Evolutionary conservation across 2,797 vertebrate species (phyloP), one percentile per base, ranked within the genome.

Genomic region (Anniella stebbinsi): DNA sequence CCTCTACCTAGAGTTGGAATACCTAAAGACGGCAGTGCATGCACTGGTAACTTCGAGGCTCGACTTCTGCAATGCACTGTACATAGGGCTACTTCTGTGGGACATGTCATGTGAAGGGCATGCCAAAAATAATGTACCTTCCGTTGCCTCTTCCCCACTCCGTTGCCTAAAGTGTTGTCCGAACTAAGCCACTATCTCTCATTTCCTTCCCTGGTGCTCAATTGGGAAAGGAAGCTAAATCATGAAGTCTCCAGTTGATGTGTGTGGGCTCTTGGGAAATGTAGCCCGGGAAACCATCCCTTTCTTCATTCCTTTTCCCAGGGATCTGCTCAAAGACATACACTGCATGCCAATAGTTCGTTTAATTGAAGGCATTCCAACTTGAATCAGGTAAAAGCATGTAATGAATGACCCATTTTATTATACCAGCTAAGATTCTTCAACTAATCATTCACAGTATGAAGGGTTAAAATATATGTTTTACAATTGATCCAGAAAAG

Each of bases 401-500:
- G 0, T 38, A 30, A 38, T 7, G 54, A 84, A 76, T 23, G 60
- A 67, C 23, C 4, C 2, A 30, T 8, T 54, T 13, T 70, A 33
- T 89, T 78, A 23, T 8, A 33, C 17, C 28, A 2, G 30, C 54
- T 90, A 66, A 80, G 30, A 72, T 72, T 41, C 13, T 38, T 80
- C 51, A 73, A 60, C 54, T 36, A 76, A 84, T 69, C 45, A 67
- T 69, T 66, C 86, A 69, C 67, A 60, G 12, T 3, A 70, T 0
- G 4, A 48, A 72, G 57, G 17, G 25, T 33, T 2, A 28, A n/a
- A 67, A 25, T 36, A 41, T 80, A 63, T 63, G 60, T 80, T 70
- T 38, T 30, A 73, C 84, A 80, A 86, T 66, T 80, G 54, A 86
- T 80, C 30, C 67, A 66, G 38, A 60, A 70, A 84, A 21, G 41